Evolutionary conservation across 2,888 invertebrate species (phyloP), one percentile per base, ranked within the genome.

Genomic region (Nesidiocoris tenuis): DNA sequence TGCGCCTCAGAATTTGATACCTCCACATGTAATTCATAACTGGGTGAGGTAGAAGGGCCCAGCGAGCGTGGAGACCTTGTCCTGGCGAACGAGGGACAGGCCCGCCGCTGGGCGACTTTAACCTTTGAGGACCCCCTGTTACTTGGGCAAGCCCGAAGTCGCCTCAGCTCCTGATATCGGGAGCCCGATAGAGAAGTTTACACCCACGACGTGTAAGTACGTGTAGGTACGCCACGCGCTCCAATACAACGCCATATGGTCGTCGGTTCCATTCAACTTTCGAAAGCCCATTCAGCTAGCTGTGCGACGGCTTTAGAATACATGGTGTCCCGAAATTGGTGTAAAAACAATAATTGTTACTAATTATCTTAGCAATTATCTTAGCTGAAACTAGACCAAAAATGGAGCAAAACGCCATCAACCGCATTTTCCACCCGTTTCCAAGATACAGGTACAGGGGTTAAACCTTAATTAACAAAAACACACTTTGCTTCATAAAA

Each of bases 151-250:
- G 39, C 39, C 39, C 3, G 39, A 39, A 39, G 39, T 39, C 5
- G 39, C 39, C 39, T n/a, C n/a, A n/a, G n/a, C n/a, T n/a, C 5
- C 39, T 70, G 70, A 70, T 59, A 59, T 59, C 70, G 59, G 70
- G 70, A 70, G 70, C 67, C 19, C 67, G 67, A 67, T 67, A 70
- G 57, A 70, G 70, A 70, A 70, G 70, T 70, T 70, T 17, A 59
- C 70, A 25, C 70, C 70, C 70, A 70, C 70, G 59, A 56, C 18
- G 39, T 39, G 39, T 39, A 39, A 3, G 39, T 39, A 12, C n/a
- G n/a, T n/a, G n/a, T n/a, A 67, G 23, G 56, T 59, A 70, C 21
- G 59, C 59, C 70, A 59, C 70, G 67, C 70, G 70, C 65, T 25
- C 24, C 23, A 24, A 22, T 65, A 39, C 65, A 65, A 24, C 65